Evolutionary conservation across 2,888 invertebrate species (phyloP), one percentile per base, ranked within the genome.

Genomic region (Pegoplata infirma): DNA sequence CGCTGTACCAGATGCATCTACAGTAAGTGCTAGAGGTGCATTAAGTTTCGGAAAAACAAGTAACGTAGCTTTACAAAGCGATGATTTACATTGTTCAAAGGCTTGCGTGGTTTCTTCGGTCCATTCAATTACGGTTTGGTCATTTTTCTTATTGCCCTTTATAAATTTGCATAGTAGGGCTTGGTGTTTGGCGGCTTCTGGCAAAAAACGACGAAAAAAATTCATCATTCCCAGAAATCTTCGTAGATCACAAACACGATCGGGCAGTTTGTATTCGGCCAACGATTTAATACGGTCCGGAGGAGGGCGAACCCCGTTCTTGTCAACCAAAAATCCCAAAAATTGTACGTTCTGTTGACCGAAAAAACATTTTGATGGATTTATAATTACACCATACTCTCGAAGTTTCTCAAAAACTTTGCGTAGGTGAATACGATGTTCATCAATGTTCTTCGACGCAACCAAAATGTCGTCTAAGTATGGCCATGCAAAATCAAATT

Each of bases 391-490:
- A 0, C 83, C 82, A 44, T 77, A 79, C 14, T 84, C 55, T 4
- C 63, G 32, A 1, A 85, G 63, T 55, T 83, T 74, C 14, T 71
- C 12, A n/a, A 85, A 80, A 5, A 84, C 72, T 21, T 73, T 14
- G 0, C 85, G 14, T 36, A 84, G 84, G 19, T 61, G 10, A 25
- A 49, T 40, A 51, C 83, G 84, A n/a, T 84, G 67, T 6, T 82
- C 66, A 10, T 64, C 53, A n/a, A n/a, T n/a, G 8, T 80, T 53
- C 16, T 40, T 40, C 1, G 85, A 83, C 3, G 83, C 82, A 1
- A 86, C 75, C 6, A 84, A 59, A 10, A 85, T 81, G 51, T 85
- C 85, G 53, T 86, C 86, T 0, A 86, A 19, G 61, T 86, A 86
- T 5, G 77, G 64, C 40, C 80, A 83, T 12, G 69, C 77, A 46